Evolutionary conservation across 2,888 invertebrate species (phyloP).

Genomic region (Sminthurides aquaticus): DNA sequence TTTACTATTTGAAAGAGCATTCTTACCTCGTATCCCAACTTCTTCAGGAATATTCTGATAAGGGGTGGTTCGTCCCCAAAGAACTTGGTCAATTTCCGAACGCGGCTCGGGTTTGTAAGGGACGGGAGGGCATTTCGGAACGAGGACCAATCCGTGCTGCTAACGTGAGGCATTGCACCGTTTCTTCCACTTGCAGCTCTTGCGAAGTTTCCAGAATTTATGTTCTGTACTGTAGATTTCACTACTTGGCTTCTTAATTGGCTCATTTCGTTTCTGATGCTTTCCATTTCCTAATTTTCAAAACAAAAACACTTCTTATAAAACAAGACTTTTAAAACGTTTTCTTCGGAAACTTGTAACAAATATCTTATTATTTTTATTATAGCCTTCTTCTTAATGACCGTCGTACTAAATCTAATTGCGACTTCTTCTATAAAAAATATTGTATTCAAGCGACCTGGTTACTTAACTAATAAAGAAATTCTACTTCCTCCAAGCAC

Average conservation of each 20-base stretch:
- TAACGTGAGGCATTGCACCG: conserved; percentile 31
- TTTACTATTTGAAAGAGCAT: not conserved
- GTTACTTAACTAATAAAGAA: too few relatives aligned
- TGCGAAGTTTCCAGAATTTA: conserved; percentile 47
- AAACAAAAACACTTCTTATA: conserved; percentile 39
- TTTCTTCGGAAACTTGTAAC: too few relatives aligned
- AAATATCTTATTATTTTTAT: too few relatives aligned
- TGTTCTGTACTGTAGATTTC: conserved; percentile 37
- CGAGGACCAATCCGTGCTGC: conserved; percentile 39
- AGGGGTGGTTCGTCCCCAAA: conserved; percentile 89
- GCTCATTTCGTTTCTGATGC: conserved; percentile 71
- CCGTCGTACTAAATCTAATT: too few relatives aligned
- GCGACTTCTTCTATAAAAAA: too few relatives aligned
- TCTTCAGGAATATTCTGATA: conserved; percentile 77
- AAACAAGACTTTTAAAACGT: too few relatives aligned
- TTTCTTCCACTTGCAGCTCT: conserved; percentile 32
- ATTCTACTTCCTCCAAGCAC: too few relatives aligned
- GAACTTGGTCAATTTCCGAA: conserved; percentile 83
- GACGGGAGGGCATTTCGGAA: conserved; percentile 50
- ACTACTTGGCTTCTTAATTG: conserved; percentile 56
- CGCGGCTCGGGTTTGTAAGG: conserved; percentile 75
- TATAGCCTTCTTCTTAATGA: too few relatives aligned
- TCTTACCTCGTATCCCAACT: conserved; percentile 81
- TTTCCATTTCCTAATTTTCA: conserved; percentile 67
- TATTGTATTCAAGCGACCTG: too few relatives aligned